phyloP scores from a whole-genome alignment of 1,140 invertebrate genomes.

The Formica selysi region DNA sequence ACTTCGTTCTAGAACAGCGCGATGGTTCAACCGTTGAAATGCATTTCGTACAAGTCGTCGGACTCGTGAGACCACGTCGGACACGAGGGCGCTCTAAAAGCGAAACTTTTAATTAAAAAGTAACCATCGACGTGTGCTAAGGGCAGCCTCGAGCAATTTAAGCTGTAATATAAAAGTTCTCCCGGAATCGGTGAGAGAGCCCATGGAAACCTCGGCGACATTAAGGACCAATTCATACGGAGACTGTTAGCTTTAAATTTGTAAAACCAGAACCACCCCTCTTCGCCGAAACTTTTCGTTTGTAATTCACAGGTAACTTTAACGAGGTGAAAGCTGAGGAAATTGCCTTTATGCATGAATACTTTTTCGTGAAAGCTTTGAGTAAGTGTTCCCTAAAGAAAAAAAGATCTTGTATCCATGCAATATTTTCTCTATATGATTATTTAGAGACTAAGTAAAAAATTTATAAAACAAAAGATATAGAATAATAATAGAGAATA shows the following conservation, averaged over 20 bases:
- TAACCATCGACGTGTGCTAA: constrained; percentile 74
- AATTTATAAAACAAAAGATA: neutral
- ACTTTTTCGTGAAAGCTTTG: neutral
- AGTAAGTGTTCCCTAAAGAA: neutral
- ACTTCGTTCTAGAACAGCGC: neutral
- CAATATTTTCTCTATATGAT: neutral
- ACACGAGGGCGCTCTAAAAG: constrained; percentile 62
- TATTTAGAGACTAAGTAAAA: neutral
- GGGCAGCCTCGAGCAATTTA: constrained; percentile 75
- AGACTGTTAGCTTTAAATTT: constrained; percentile 30
- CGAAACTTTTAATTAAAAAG: constrained; percentile 86
- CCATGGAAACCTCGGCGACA: neutral
- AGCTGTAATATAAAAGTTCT: constrained; percentile 69
- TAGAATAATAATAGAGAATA: neutral
- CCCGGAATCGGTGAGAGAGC: constrained; percentile 32
- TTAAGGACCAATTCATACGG: constrained; percentile 44
- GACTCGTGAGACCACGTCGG: constrained; percentile 6
- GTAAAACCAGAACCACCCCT: constrained; percentile 16
- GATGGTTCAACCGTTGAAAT: constrained; percentile 10
- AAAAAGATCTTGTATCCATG: neutral
- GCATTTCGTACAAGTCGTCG: neutral
- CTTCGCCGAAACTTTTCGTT: constrained; percentile 24
- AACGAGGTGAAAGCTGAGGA: neutral
- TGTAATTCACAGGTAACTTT: constrained; percentile 23
- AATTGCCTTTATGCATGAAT: neutral